Evolutionary conservation across 2,888 invertebrate genomes (phyloP).

Genomic region (Pediacus dermestoides): DNA sequence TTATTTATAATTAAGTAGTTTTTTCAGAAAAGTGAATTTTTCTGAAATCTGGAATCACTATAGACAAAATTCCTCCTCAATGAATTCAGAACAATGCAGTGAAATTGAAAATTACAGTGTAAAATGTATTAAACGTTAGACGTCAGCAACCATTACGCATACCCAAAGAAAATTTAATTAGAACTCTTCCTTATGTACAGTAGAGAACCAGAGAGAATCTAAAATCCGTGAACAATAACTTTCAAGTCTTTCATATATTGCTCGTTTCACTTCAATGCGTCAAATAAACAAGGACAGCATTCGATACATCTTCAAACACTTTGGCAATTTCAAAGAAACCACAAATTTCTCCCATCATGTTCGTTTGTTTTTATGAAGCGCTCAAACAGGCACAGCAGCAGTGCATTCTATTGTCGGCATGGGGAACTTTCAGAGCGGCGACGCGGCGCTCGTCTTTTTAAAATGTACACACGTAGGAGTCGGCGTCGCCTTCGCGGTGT

Average conservation of each 20-base stretch:
- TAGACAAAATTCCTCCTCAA: no score
- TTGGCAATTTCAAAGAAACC: conserved; percentile 47
- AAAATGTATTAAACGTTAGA: background rate
- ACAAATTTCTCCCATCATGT: conserved; percentile 23
- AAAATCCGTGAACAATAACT: conserved; percentile 22
- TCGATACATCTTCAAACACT: conserved; percentile 37
- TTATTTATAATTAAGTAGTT: no score
- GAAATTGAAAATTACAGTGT: conserved; percentile 1
- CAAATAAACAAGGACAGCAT: conserved; percentile 37
- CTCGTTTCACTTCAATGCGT: conserved; percentile 22
- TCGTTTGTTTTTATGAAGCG: conserved; percentile 16
- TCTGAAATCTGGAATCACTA: no score
- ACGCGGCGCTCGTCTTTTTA: conserved; percentile 10
- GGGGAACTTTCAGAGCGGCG: conserved; percentile 30
- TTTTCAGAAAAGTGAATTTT: no score
- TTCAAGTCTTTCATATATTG: no score
- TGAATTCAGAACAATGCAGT: no score
- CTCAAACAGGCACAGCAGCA: conserved; percentile 14
- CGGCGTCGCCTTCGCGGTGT: conserved; percentile 11
- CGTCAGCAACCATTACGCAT: conserved; percentile 1
- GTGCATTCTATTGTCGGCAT: conserved; percentile 40
- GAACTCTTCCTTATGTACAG: conserved; percentile 16
- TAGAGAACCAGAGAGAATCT: conserved; percentile 13
- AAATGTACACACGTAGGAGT: conserved; percentile 7
- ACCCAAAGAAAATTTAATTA: background rate